phyloP scores from a whole-genome alignment of 2,113 vertebrate genomes.

The Mobula birostris region DNA sequence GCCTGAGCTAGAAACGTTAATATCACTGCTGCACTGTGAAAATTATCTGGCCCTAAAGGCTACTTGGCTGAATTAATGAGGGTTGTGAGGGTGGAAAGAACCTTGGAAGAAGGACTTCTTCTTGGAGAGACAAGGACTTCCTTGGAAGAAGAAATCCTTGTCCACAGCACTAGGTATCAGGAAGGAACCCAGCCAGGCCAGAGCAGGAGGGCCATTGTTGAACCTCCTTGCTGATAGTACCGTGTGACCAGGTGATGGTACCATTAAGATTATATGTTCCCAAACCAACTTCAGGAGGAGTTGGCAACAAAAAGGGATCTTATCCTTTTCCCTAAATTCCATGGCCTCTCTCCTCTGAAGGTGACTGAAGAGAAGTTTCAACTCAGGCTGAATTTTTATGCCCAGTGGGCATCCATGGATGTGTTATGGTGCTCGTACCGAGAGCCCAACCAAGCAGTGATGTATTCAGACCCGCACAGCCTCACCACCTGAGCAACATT shows the following conservation, averaged over 20 bases:
- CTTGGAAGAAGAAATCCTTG: background rate
- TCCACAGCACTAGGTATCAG: background rate
- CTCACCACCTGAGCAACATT: background rate
- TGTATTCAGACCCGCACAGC: background rate
- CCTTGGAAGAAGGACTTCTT: background rate
- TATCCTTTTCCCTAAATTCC: too few relatives aligned
- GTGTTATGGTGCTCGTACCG: background rate
- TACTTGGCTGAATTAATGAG: background rate
- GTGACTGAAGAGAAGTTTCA: background rate
- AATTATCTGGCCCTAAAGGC: background rate
- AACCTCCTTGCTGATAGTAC: too few relatives aligned
- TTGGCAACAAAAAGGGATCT: background rate
- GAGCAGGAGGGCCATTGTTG: too few relatives aligned
- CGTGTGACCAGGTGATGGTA: background rate
- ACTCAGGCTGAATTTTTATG: background rate
- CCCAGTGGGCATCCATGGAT: background rate
- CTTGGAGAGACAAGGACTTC: too few relatives aligned
- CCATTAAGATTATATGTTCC: background rate
- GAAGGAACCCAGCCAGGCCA: background rate
- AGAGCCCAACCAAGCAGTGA: background rate
- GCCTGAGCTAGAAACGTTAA: background rate
- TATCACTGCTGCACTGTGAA: background rate
- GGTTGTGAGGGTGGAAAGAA: background rate
- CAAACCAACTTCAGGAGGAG: background rate
- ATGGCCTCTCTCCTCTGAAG: background rate